Evolutionary conservation across 2,888 invertebrate species (phyloP).

Genomic region (Sarcophaga variegata): DNA sequence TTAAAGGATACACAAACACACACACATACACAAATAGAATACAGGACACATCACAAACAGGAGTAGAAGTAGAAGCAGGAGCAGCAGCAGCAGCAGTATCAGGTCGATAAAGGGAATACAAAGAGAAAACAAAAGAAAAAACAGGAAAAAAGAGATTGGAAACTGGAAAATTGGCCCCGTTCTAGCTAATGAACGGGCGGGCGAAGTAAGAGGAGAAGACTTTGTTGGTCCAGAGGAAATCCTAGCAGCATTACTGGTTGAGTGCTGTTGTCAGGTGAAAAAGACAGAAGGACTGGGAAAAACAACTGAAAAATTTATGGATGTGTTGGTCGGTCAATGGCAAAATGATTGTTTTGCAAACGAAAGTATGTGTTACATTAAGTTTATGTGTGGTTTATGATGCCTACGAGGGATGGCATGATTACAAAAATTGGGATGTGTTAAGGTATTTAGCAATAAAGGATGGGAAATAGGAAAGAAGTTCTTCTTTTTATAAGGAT

Average conservation of each 20-base stretch:
- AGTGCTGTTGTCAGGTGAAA: slow-evolving; percentile 51
- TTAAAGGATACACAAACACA: neutral
- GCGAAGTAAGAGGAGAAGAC: neutral
- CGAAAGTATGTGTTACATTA: neutral
- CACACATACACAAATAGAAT: neutral
- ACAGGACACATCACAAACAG: neutral
- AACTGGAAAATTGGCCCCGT: neutral
- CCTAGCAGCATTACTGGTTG: neutral
- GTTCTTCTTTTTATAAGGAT: too few species aligned
- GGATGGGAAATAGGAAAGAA: too few species aligned
- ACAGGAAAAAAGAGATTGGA: too few species aligned
- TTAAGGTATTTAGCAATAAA: too few species aligned
- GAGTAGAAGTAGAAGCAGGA: neutral
- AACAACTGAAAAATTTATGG: neutral
- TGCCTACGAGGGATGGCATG: too few species aligned
- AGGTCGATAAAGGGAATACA: neutral
- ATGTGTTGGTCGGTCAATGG: neutral
- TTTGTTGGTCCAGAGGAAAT: neutral
- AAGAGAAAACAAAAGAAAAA: neutral
- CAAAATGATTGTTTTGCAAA: neutral
- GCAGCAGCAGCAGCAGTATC: neutral
- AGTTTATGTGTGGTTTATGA: neutral
- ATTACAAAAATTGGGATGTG: too few species aligned
- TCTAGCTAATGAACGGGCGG: neutral
- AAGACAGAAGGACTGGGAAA: slow-evolving; percentile 8